phyloP scores from a whole-genome alignment of 2,888 invertebrate genomes.

The Copidosoma aretas region DNA sequence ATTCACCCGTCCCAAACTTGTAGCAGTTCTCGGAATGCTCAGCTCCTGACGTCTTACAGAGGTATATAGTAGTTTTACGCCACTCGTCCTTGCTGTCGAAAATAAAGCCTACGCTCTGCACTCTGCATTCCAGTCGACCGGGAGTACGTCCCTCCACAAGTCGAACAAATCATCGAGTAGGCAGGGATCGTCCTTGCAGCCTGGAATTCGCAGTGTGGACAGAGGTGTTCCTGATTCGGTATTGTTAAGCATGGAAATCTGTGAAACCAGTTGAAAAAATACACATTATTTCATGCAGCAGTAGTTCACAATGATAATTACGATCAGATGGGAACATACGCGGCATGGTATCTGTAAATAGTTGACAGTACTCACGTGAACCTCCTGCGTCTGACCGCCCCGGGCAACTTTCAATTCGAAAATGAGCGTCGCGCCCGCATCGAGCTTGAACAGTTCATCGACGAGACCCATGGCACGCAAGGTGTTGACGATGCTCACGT shows the following conservation, averaged over 20 bases:
- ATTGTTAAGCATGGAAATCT: constrained; percentile 74
- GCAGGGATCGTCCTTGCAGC: constrained; percentile 71
- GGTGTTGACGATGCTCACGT: constrained; percentile 79
- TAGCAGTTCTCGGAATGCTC: too few species aligned
- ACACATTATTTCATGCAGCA: too few species aligned
- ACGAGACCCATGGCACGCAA: constrained; percentile 76
- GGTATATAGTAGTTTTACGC: too few species aligned
- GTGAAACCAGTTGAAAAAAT: constrained; percentile 47
- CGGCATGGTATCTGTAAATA: background rate
- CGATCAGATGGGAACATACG: too few species aligned
- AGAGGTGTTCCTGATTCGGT: constrained; percentile 67
- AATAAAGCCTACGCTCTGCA: constrained; percentile 59
- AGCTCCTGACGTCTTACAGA: too few species aligned
- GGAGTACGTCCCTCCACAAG: constrained; percentile 67
- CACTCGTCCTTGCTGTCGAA: too few species aligned
- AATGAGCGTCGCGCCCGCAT: constrained; percentile 77
- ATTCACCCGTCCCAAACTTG: too few species aligned
- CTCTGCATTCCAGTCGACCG: constrained; percentile 73
- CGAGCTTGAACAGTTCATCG: constrained; percentile 72
- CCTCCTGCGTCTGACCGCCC: constrained; percentile 63
- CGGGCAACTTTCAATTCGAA: constrained; percentile 71
- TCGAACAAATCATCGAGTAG: constrained; percentile 66
- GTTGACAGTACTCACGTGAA: constrained; percentile 65
- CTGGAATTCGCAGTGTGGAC: constrained; percentile 68
- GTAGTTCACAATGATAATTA: too few species aligned